Evolutionary conservation across 2,888 invertebrate genomes (phyloP).

Genomic region (Epiblema foenella): DNA sequence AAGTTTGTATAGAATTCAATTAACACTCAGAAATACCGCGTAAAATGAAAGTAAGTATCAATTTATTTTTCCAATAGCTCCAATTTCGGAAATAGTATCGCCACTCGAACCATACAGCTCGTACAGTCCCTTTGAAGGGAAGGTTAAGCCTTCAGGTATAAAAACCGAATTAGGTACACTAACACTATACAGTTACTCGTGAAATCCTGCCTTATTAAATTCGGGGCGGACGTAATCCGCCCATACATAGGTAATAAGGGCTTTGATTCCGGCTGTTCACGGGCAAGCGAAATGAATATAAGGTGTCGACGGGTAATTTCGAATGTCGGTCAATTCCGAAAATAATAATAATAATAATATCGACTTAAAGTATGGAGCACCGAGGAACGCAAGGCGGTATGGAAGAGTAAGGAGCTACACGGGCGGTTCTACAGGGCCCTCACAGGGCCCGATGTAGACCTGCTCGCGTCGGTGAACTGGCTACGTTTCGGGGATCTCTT

Average conservation of each 20-base stretch:
- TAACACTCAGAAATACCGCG: background rate
- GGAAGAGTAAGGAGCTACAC: too few species aligned
- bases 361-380: too few species aligned
- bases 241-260: conserved; percentile 40
- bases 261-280: conserved; percentile 30
- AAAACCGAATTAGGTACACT: conserved; percentile 33
- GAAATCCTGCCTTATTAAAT: conserved; percentile 39
- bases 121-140: background rate
- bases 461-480: too few species aligned
- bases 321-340: too few species aligned
- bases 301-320: too few species aligned
- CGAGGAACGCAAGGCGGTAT: too few species aligned
- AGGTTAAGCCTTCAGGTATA: conserved; percentile 11
- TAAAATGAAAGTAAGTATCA: background rate
- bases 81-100: background rate
- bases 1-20: background rate
- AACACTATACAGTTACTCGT: conserved; percentile 39
- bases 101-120: background rate
- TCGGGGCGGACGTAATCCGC: conserved; percentile 24
- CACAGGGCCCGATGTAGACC: too few species aligned
- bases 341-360: too few species aligned
- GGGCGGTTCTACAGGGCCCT: too few species aligned
- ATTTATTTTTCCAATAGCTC: background rate
- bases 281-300: background rate
- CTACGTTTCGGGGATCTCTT: too few species aligned